phyloP scores from a whole-genome alignment of 2,113 vertebrate species.

The Centropus bengalensis region DNA sequence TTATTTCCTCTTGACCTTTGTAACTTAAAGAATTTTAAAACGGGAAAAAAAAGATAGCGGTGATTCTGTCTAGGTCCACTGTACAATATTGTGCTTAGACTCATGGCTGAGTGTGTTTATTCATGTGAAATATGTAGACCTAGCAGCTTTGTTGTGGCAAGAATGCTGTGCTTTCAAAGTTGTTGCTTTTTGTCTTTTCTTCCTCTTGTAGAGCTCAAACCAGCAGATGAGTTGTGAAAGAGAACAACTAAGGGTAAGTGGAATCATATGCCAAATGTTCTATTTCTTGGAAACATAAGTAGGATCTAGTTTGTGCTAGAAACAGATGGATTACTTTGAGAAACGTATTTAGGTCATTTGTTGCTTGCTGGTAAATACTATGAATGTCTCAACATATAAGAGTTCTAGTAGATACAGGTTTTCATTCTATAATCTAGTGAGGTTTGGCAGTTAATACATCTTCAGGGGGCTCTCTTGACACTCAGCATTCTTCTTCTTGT shows the following conservation, averaged over 20 bases:
- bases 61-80: neutral
- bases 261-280: neutral
- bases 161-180: constrained; percentile 28
- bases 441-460: constrained; percentile 24
- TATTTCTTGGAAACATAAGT: constrained; percentile 3
- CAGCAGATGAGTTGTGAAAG: constrained; percentile 90
- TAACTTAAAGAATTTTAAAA: neutral
- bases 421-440: constrained; percentile 17
- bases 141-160: neutral
- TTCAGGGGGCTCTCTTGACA: neutral
- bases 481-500: neutral
- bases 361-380: constrained; percentile 60
- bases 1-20: neutral
- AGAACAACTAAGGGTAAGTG: constrained; percentile 87
- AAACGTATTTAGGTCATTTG: constrained; percentile 49
- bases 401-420: constrained; percentile 20
- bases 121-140: neutral
- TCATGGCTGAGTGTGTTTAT: neutral
- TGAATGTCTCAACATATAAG: constrained; percentile 6
- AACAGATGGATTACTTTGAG: constrained; percentile 29
- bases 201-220: constrained; percentile 77
- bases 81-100: neutral
- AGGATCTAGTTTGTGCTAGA: constrained; percentile 24
- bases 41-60: neutral
- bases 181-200: neutral